Evolutionary conservation across 2,797 vertebrate species (phyloP), one percentile per base, ranked within the genome.

Genomic region (Myotis planiceps): DNA sequence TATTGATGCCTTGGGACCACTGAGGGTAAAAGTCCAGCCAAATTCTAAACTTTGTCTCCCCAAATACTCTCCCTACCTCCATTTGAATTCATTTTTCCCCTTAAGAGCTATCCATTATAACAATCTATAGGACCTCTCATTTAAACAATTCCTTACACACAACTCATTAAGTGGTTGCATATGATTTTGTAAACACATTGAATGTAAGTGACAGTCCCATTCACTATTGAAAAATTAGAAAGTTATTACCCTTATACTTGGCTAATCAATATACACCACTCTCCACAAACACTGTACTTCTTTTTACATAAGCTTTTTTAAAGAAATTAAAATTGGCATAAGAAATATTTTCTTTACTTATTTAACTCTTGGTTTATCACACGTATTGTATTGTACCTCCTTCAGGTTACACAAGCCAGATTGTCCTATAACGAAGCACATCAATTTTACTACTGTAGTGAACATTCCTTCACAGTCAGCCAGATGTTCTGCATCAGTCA

Each of bases 401-500:
- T 88, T 82, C n/a, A 13, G 49, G 60, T 89, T 83, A 91, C 95
- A 80, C 71, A 42, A 91, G 74, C 83, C 96, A 81, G 75, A 32
- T 71, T 66, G 37, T 93, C 87, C 94, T 75, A 86, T 96, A 94
- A 95, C 71, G 94, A 97, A 96, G 85, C 92, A 92, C 81, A 85
- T 92, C 93, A 39, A 80, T 88, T 97, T 96, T 94, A 97, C 96
- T 97, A 92, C 95, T 93, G 76, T 75, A 34, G 19, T n/a, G 83
- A 95, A 88, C 96, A 96, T 96, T 96, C 96, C 95, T 94, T 85
- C 97, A 82, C 96, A 94, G 94, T 90, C 84, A 88, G 75, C 95
- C 97, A 98, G 97, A 97, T 97, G 97, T 97, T 98, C 97, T 97
- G 76, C 95, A 97, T 98, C 97, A 97, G 92, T 63, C 81, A 94